Conservation (phyloP, 2,797 vertebrate genomes). For the Gallinago solitaria region DNA sequence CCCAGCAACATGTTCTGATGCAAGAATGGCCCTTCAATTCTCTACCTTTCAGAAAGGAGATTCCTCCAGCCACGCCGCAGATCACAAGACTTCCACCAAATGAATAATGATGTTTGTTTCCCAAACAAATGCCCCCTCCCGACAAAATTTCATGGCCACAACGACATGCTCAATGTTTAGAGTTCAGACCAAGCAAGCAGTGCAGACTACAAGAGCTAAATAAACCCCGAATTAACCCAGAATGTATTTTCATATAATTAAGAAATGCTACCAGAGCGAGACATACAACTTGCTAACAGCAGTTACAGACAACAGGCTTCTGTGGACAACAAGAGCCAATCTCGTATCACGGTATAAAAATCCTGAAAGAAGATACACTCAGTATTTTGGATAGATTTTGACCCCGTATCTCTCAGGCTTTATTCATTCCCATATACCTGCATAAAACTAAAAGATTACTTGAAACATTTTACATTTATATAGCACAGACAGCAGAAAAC, state of each 20-base stretch:
- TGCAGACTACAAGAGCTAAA: neutral
- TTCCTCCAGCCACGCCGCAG: neutral
- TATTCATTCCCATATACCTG: neutral
- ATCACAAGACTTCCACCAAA: neutral
- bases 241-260: neutral
- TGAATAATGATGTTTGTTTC: neutral
- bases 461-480: neutral
- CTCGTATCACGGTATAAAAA: neutral
- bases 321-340: neutral
- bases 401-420: neutral
- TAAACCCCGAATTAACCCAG: neutral
- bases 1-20: neutral
- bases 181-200: neutral
- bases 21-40: neutral
- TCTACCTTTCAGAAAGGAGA: neutral
- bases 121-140: neutral
- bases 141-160: neutral
- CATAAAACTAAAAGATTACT: neutral
- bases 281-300: neutral
- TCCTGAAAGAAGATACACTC: neutral
- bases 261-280: neutral
- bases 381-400: neutral
- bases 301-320: neutral
- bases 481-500: neutral
- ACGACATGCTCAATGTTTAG: neutral